phyloP scores from a whole-genome alignment of 2,888 invertebrate species.

The Noctua janthina region DNA sequence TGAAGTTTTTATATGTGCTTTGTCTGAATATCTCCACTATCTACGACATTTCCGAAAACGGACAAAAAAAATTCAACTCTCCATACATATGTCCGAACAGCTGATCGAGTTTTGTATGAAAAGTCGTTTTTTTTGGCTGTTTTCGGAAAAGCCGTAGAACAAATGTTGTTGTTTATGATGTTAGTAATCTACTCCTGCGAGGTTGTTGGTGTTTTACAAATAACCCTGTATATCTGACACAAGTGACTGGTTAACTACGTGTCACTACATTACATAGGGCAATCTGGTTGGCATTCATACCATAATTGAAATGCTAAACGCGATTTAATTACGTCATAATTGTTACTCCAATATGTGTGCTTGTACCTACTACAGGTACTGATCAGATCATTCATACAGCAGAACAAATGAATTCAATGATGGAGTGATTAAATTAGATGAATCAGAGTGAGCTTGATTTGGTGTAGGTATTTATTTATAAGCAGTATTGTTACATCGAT shows the following conservation, averaged over 20 bases:
- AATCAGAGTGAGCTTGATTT: constrained; percentile 7
- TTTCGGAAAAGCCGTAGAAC: too few relatives aligned
- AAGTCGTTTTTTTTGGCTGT: too few relatives aligned
- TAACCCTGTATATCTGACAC: background rate
- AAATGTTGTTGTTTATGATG: too few relatives aligned
- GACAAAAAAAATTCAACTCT: too few relatives aligned
- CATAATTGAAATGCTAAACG: constrained; percentile 41
- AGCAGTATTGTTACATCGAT: constrained; percentile 13
- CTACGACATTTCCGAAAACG: too few relatives aligned
- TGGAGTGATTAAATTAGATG: constrained; percentile 1
- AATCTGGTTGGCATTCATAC: constrained; percentile 26
- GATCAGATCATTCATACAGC: constrained; percentile 17
- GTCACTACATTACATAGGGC: background rate
- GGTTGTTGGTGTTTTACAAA: too few relatives aligned
- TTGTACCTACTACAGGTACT: background rate
- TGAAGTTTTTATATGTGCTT: background rate
- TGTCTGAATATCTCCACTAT: background rate
- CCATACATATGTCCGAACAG: too few relatives aligned
- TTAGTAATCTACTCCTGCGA: too few relatives aligned
- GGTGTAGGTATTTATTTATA: constrained; percentile 18
- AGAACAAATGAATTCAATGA: constrained; percentile 21
- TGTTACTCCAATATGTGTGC: constrained; percentile 15
- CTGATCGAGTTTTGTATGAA: too few relatives aligned
- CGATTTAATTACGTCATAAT: constrained; percentile 50
- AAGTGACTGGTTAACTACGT: background rate